These are phyloP conservation scores for Sturnus vulgaris DNA, from an alignment of 2,113 vertebrate genomes.

Conservation along the genomic window DNA sequence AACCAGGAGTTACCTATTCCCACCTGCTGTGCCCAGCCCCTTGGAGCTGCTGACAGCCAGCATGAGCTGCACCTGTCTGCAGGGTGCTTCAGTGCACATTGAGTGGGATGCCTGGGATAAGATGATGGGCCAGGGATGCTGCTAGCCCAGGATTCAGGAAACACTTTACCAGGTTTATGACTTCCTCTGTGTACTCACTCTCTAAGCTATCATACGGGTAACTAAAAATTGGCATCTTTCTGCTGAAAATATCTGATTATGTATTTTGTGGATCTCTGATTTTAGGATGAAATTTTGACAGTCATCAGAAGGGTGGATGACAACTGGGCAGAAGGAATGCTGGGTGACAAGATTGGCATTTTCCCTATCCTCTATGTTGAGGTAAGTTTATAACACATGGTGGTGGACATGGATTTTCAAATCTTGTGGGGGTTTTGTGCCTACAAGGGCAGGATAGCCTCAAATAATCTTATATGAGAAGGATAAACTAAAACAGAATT, in stretches of 20 bases:
- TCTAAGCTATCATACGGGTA: background rate
- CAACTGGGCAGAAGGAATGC: constrained; percentile 99
- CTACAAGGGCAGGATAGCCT: background rate
- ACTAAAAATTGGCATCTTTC: background rate
- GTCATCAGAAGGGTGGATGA: constrained; percentile 98
- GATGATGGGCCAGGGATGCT: background rate
- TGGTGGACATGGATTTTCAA: background rate
- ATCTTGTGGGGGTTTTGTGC: background rate
- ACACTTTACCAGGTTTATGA: background rate
- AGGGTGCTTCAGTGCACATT: background rate
- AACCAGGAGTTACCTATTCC: background rate
- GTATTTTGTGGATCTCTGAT: background rate
- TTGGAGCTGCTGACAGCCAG: background rate
- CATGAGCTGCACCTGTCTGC: background rate
- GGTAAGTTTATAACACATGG: constrained; percentile 70
- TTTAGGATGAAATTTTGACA: constrained; percentile 94
- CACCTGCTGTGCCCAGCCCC: background rate
- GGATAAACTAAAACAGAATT: background rate
- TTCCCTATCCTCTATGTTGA: constrained; percentile 97
- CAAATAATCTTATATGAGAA: background rate
- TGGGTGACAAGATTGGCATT: constrained; percentile 98
- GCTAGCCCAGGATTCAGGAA: background rate
- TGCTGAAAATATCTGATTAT: background rate
- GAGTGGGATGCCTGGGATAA: background rate
- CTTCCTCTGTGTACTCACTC: background rate